These are phyloP conservation scores for Gypaetus barbatus DNA, from an alignment of 2,797 vertebrate genomes.

Conservation along the genomic window DNA sequence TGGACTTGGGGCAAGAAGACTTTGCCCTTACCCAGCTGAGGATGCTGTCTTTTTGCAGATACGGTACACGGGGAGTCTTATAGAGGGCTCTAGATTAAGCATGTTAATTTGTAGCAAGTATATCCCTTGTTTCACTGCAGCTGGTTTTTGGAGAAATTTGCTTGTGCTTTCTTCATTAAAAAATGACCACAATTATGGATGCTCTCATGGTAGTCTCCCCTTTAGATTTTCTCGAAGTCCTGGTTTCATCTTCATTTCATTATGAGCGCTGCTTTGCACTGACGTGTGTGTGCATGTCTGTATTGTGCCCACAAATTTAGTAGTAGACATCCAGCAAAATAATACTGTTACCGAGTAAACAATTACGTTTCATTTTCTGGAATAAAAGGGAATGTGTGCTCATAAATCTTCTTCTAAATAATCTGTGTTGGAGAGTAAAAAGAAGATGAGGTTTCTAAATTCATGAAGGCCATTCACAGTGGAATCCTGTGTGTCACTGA, in stretches of 20 bases:
- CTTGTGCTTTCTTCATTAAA: not conserved
- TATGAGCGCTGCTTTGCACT: not conserved
- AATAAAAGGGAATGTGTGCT: slow-evolving; percentile 12
- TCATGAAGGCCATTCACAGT: not conserved
- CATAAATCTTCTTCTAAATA: slow-evolving; percentile 32
- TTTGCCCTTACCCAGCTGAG: not conserved
- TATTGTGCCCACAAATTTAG: not conserved
- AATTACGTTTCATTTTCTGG: slow-evolving; percentile 37
- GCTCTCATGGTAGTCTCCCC: not conserved
- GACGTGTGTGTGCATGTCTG: not conserved
- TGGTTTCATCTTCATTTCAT: not conserved
- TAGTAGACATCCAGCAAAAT: not conserved
- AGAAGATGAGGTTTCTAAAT: slow-evolving; percentile 32
- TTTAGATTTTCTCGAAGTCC: not conserved
- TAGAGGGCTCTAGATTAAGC: not conserved
- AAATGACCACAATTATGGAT: not conserved
- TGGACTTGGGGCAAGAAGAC: not conserved
- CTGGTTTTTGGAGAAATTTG: not conserved
- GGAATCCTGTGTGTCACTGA: slow-evolving; percentile 20
- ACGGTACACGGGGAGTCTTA: not conserved
- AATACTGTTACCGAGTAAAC: slow-evolving; percentile 17
- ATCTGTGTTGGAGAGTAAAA: not conserved
- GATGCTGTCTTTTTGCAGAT: not conserved
- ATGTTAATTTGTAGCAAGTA: not conserved
- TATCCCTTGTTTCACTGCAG: not conserved